phyloP scores from a whole-genome alignment of 2,888 invertebrate genomes.

The Actias luna region DNA sequence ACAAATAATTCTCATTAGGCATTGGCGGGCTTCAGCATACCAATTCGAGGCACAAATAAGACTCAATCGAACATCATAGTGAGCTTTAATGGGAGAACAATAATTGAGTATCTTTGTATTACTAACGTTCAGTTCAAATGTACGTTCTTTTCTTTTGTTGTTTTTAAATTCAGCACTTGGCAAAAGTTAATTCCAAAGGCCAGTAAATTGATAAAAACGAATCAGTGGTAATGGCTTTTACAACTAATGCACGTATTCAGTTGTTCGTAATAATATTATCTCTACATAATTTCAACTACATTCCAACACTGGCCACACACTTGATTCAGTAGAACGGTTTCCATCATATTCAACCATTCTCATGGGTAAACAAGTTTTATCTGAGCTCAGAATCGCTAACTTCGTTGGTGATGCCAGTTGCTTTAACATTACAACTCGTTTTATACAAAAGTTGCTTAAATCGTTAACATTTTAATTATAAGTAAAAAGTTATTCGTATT shows the following conservation, averaged over 20 bases:
- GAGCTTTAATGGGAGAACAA: background rate
- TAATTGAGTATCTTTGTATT: background rate
- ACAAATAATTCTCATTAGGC: slow-evolving; percentile 16
- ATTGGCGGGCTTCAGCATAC: background rate
- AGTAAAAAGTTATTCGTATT: too few relatives aligned
- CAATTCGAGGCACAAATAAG: slow-evolving; percentile 14
- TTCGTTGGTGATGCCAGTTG: slow-evolving; percentile 23
- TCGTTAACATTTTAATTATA: background rate
- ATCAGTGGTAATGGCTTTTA: background rate
- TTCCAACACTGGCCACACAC: slow-evolving; percentile 10
- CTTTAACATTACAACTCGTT: background rate
- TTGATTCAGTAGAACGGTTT: slow-evolving; percentile 11
- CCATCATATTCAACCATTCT: slow-evolving; percentile 18
- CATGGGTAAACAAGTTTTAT: slow-evolving; percentile 32
- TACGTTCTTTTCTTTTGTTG: background rate
- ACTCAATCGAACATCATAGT: background rate
- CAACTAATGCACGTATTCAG: background rate
- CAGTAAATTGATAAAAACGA: background rate
- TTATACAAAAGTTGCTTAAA: background rate
- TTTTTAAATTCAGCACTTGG: too few relatives aligned
- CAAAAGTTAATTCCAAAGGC: too few relatives aligned
- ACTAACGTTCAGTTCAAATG: background rate
- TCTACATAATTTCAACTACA: slow-evolving; percentile 14
- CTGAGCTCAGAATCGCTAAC: slow-evolving; percentile 23
- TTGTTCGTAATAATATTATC: slow-evolving; percentile 10